Evolutionary conservation across 2,113 vertebrate species (phyloP).

Genomic region (Pelobates fuscus): DNA sequence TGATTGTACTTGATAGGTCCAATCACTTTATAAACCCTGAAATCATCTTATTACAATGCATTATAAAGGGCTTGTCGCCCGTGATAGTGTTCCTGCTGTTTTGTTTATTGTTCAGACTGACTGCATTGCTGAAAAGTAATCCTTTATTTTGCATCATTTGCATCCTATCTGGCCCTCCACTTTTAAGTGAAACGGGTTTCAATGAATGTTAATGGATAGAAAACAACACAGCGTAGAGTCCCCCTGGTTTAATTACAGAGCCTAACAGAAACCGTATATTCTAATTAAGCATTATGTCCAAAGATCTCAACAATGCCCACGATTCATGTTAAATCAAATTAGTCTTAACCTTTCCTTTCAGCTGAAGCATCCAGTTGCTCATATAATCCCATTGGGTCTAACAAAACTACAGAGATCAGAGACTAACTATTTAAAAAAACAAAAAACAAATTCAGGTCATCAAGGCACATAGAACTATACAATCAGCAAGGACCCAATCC

Average conservation of each 20-base stretch:
- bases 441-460: too few species aligned
- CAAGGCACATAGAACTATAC: too few species aligned
- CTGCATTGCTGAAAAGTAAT: conserved; percentile 12
- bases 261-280: conserved; percentile 42
- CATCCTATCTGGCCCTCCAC: conserved; percentile 11
- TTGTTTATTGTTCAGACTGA: conserved; percentile 17
- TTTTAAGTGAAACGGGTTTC: conserved; percentile 38
- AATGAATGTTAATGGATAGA: conserved; percentile 42
- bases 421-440: too few species aligned
- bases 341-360: conserved; percentile 55
- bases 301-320: conserved; percentile 55
- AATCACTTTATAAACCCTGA: conserved; percentile 20
- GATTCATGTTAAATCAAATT: conserved; percentile 52
- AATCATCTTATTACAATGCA: conserved; percentile 27
- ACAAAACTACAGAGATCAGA: not conserved
- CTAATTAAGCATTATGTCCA: conserved; percentile 43
- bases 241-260: conserved; percentile 43
- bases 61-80: conserved; percentile 15
- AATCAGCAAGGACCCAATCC: not conserved
- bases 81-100: conserved; percentile 7
- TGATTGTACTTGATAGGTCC: conserved; percentile 19
- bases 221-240: conserved; percentile 37
- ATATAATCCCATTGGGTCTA: conserved; percentile 5
- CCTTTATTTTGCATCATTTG: conserved; percentile 24
- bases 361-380: conserved; percentile 43